Percentiles rank a stretch among this genome's conserved stretches.
Conservation (phyloP, 2,113 vertebrate species). For the Phalacrocorax carbo region DNA sequence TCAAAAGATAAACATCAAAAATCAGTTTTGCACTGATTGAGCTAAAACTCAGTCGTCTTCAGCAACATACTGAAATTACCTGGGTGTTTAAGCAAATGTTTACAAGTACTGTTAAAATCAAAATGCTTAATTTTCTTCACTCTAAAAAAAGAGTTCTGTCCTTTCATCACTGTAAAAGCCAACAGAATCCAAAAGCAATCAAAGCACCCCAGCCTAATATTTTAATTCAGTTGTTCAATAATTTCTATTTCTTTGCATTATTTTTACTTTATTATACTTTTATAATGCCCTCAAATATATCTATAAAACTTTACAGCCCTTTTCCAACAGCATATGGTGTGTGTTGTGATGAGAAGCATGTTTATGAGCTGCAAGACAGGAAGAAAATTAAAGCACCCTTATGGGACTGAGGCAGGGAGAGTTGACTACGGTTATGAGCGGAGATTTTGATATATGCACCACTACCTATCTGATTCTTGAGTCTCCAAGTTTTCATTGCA, state of each 20-base stretch:
- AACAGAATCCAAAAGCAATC: slow-evolving; percentile 27
- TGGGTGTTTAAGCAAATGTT: not conserved
- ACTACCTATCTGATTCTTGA: not conserved
- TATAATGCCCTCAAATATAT: slow-evolving; percentile 66
- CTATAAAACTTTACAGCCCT: slow-evolving; percentile 74
- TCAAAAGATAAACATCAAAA: not conserved
- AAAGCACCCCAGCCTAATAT: slow-evolving; percentile 52
- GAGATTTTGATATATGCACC: slow-evolving; percentile 26
- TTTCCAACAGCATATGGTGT: slow-evolving; percentile 69
- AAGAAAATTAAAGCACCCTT: slow-evolving; percentile 71
- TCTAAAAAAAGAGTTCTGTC: not conserved
- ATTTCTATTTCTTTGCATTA: slow-evolving; percentile 66
- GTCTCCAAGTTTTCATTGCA: slow-evolving; percentile 3
- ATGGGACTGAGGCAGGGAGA: slow-evolving; percentile 37
- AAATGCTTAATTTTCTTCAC: slow-evolving; percentile 12
- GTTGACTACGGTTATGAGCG: not conserved
- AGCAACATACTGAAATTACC: not conserved
- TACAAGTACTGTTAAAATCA: not conserved
- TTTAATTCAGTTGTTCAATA: slow-evolving; percentile 71
- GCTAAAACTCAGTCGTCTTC: not conserved
- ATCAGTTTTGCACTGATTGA: not conserved
- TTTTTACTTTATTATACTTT: slow-evolving; percentile 72
- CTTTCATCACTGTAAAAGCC: slow-evolving; percentile 11
- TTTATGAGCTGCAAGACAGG: slow-evolving; percentile 71
- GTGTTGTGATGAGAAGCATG: slow-evolving; percentile 70